Base-by-base conservation (phyloP, 1,140 invertebrate genomes). In the Wasmannia auropunctata region DNA sequence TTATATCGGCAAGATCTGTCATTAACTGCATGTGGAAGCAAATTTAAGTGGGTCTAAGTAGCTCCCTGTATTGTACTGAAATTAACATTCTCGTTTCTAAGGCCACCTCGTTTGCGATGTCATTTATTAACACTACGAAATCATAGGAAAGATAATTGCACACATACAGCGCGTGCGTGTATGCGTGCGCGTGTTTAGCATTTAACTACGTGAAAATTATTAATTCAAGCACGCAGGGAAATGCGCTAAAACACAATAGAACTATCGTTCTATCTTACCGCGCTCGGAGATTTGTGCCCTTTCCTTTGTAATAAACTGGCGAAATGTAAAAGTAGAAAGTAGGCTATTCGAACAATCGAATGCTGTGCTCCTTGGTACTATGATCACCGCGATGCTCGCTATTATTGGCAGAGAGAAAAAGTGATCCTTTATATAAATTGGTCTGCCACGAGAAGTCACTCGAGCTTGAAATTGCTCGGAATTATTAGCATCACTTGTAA, bases 251-350 rank as follows among this genome's bases (percentile, higher is more conserved):
- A 10, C 60, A 37, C 37, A 60, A 34, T 25, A 63, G 40, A 77
- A 31, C 40, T n/a, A 11, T 40, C 37, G 40, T 63, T 22, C 19
- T 37, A 25, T 16, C 37, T 46, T 25, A 31, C 11, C 11, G 11
- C 14, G 28, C 28, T 54, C 19, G 49, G 65, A 60, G 51, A 65
- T 88, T 76, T 40, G 81, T 54, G 51, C 58, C 60, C 46, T 54
- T 51, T 58, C 16, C 43, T 28, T 69, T 22, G 46, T 51, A 79
- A 69, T 46, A 80, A 86, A 77, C 28, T 46, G 22, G 28, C 43
- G 51, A 81, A 46, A 81, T 69, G 49, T 49, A 70, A 49, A 63
- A 75, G 85, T 88, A 88, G 86, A 89, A 89, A 89, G 88, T 89
- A 88, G 86, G 74, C 81, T 89, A 86, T 70, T 86, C 74, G 86